These are phyloP conservation scores for Pecten maximus DNA, from an alignment of 2,888 invertebrate genomes.

Conservation along the genomic window DNA sequence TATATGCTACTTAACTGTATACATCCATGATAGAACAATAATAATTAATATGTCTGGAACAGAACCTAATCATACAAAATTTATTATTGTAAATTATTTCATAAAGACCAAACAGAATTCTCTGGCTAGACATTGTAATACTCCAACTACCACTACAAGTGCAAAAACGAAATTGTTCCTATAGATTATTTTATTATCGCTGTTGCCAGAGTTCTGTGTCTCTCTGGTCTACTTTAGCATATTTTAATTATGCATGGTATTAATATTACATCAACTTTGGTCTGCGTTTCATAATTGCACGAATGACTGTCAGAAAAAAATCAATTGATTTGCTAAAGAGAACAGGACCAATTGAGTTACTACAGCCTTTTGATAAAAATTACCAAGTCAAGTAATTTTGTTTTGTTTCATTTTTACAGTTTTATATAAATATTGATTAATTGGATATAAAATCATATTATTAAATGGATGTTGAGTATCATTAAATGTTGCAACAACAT, in stretches of 20 bases:
- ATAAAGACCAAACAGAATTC: not conserved
- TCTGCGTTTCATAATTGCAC: slow-evolving; percentile 20
- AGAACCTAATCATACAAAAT: not conserved
- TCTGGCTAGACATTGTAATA: not conserved
- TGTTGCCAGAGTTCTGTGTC: not conserved
- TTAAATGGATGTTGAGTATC: too few species aligned
- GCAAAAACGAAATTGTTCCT: not conserved
- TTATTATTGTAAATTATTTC: not conserved
- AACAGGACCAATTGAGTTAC: not conserved
- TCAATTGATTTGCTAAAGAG: not conserved
- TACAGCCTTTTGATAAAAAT: not conserved
- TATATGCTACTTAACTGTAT: too few species aligned
- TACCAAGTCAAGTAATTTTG: not conserved
- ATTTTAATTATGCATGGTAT: not conserved
- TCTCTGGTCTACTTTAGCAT: not conserved
- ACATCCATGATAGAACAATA: not conserved
- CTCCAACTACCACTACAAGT: not conserved
- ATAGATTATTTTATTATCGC: not conserved
- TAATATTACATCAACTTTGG: not conserved
- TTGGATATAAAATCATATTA: too few species aligned
- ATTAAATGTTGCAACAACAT: too few species aligned
- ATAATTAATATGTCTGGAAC: not conserved
- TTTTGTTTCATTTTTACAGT: not conserved
- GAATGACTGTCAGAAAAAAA: not conserved
- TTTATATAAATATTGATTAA: too few species aligned